Evolutionary conservation across 2,888 invertebrate genomes (phyloP), one percentile per base, ranked within the genome.

Genomic region (Eristalis arbustorum): DNA sequence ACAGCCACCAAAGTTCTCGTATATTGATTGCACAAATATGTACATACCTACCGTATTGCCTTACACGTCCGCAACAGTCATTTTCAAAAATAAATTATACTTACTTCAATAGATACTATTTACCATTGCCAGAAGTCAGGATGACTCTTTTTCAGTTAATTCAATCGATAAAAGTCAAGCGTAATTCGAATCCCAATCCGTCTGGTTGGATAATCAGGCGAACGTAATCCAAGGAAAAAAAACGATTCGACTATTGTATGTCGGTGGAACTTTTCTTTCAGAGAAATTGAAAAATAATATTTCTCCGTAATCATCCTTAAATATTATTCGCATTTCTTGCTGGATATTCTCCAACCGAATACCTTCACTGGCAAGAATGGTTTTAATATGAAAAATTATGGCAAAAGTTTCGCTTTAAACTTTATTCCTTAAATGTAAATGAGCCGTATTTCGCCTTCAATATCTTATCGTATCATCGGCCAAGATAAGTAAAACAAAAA

Each of bases 201-300:
- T 40, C 64, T 66, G 64, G 23, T 6, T 14, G 64, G 23, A 64
- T 64, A 64, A 64, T 64, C 37, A 40, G 64, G 22, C 13, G 18
- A 40, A 18, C 40, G 11, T 34, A 66, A 66, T n/a, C 23, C 14
- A 40, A 3, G 13, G 14, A 22, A 18, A 37, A 66, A 40, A 40
- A 40, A 6, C 3, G 13, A 25, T 37, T 31, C 6, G 25, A 59
- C 25, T 59, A 14, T 25, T 59, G 25, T 5, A 59, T 18, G 2
- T 23, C 4, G 13, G 23, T 5, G 11, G 13, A 59, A 59, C 13
- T 59, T 59, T 25, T 59, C 23, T 13, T 22, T 11, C 13, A 22
- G 23, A 40, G 40, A 23, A 66, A 66, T 66, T 66, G 64, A 66
- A 66, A 66, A 66, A 66, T 18, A 66, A 66, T 66, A 66, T 66